These are phyloP conservation scores for Deilephila elpenor DNA, from an alignment of 2,888 invertebrate genomes.

Conservation along the genomic window DNA sequence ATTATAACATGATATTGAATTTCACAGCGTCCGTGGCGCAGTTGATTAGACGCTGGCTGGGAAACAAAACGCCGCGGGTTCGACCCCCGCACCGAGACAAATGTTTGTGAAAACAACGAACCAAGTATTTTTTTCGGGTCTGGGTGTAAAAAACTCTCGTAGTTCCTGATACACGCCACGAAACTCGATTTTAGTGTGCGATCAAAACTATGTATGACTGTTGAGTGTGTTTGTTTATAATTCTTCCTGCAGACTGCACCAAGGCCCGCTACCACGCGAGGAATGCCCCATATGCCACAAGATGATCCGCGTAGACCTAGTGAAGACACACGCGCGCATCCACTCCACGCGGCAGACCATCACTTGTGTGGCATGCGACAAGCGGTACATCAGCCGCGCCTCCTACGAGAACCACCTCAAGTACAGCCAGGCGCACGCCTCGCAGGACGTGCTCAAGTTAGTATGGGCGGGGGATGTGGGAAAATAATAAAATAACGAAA, in stretches of 20 bases:
- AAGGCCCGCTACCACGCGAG: slow-evolving; percentile 50
- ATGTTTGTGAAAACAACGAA: too few species aligned
- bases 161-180: too few species aligned
- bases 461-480: slow-evolving; percentile 5
- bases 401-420: slow-evolving; percentile 60
- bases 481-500: too few species aligned
- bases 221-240: not conserved
- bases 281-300: slow-evolving; percentile 63
- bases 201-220: too few species aligned
- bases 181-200: too few species aligned
- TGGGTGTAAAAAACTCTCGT: too few species aligned
- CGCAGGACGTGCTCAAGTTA: slow-evolving; percentile 48
- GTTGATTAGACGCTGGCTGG: too few species aligned
- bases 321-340: slow-evolving; percentile 42
- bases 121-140: too few species aligned
- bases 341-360: slow-evolving; percentile 57
- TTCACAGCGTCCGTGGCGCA: too few species aligned
- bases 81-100: too few species aligned
- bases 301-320: slow-evolving; percentile 56
- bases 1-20: too few species aligned
- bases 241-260: slow-evolving; percentile 53
- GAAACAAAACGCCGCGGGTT: too few species aligned
- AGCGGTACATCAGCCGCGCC: slow-evolving; percentile 52
- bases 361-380: slow-evolving; percentile 72
- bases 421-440: slow-evolving; percentile 56